phyloP scores from a whole-genome alignment of 2,888 invertebrate genomes.

The Conomelus anceps region DNA sequence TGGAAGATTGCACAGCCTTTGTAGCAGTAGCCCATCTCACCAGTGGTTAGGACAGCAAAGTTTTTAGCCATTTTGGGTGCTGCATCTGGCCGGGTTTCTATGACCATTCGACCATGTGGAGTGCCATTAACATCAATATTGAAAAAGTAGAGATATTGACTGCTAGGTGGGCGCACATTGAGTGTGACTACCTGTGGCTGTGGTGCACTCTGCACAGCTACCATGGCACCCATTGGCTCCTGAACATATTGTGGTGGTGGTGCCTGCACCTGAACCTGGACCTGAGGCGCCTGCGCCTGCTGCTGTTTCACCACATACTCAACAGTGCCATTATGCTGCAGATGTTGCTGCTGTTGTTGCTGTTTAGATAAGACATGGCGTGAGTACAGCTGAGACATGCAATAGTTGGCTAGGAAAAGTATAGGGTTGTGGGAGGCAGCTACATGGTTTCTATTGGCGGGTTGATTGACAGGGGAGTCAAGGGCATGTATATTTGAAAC shows the following conservation, averaged over 20 bases:
- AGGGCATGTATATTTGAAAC: constrained; percentile 55
- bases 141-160: constrained; percentile 61
- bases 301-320: constrained; percentile 37
- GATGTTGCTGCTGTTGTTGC: constrained; percentile 36
- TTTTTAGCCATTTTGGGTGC: constrained; percentile 78
- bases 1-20: constrained; percentile 75
- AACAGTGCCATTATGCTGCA: constrained; percentile 44
- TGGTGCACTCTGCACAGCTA: constrained; percentile 31
- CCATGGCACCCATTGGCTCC: constrained; percentile 21
- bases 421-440: constrained; percentile 53
- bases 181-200: constrained; percentile 35
- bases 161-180: constrained; percentile 37
- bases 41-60: constrained; percentile 63
- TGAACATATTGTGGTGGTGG: constrained; percentile 32
- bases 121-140: constrained; percentile 67
- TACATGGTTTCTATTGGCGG: constrained; percentile 31
- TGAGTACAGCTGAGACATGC: constrained; percentile 64
- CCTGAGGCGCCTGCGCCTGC: not conserved
- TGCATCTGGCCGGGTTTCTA: constrained; percentile 68
- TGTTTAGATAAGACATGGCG: constrained; percentile 56
- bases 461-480: constrained; percentile 43
- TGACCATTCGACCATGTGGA: constrained; percentile 63
- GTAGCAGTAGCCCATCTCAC: constrained; percentile 68
- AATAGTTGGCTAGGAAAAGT: constrained; percentile 67
- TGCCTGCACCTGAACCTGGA: constrained; percentile 32